phyloP scores from a whole-genome alignment of 2,888 invertebrate genomes.

The Bombylius discolor region DNA sequence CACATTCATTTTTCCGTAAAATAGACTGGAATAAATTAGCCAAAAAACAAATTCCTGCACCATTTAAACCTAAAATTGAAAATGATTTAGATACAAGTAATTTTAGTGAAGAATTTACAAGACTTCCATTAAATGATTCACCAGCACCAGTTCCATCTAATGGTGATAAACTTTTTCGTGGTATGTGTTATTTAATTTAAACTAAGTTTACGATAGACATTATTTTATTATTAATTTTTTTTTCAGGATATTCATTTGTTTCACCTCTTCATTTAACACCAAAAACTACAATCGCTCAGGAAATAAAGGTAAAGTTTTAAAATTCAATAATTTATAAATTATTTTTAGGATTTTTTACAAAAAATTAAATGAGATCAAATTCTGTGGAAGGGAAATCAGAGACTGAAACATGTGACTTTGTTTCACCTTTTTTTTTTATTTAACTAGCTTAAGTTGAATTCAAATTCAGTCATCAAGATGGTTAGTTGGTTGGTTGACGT shows the following conservation, averaged over 20 bases:
- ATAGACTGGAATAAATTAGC: conserved; percentile 76
- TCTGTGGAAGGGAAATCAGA: too few species aligned
- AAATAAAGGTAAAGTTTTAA: background rate
- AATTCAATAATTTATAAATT: too few species aligned
- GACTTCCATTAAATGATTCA: conserved; percentile 80
- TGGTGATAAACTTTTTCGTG: conserved; percentile 75
- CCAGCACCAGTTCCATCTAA: conserved; percentile 79
- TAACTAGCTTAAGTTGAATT: too few species aligned
- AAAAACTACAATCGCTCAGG: background rate
- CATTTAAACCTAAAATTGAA: conserved; percentile 77
- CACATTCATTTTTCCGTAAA: conserved; percentile 71
- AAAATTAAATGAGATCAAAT: too few species aligned
- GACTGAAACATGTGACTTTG: too few species aligned
- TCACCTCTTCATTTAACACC: conserved; percentile 54
- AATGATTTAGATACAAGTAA: conserved; percentile 88
- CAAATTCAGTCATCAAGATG: too few species aligned
- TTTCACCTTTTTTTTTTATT: too few species aligned
- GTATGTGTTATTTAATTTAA: conserved; percentile 30
- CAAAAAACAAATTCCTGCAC: conserved; percentile 64
- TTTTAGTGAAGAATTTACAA: conserved; percentile 94
- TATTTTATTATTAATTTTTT: conserved; percentile 1
- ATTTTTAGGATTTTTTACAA: too few species aligned
- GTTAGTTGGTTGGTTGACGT: too few species aligned
- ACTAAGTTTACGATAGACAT: background rate
- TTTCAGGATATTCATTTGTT: conserved; percentile 84